These are phyloP conservation scores for Peribatodes rhomboidaria DNA, from an alignment of 2,888 invertebrate genomes.

Conservation along the genomic window DNA sequence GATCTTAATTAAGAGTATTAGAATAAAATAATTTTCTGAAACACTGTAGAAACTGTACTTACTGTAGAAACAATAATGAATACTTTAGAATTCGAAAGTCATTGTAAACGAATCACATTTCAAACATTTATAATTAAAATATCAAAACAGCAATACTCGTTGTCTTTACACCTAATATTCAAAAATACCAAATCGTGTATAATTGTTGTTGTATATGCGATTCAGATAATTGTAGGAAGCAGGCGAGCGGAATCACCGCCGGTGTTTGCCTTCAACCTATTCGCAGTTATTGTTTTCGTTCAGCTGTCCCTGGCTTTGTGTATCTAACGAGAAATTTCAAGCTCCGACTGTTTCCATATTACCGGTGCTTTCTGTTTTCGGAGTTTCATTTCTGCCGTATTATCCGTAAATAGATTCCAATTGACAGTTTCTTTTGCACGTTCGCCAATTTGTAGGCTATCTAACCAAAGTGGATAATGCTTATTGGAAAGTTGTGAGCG, in stretches of 20 bases:
- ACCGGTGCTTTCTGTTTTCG: constrained; percentile 59
- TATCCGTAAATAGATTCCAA: constrained; percentile 45
- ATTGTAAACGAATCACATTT: too few species aligned
- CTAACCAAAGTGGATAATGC: constrained; percentile 28
- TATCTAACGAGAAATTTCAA: constrained; percentile 60
- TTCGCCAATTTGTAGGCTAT: constrained; percentile 35
- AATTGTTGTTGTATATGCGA: too few species aligned
- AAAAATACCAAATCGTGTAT: constrained; percentile 19
- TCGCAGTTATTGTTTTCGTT: constrained; percentile 50
- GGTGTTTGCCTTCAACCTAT: constrained; percentile 44
- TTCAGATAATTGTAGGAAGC: constrained; percentile 31
- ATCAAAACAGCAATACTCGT: neutral
- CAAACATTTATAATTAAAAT: too few species aligned
- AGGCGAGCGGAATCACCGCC: constrained; percentile 41
- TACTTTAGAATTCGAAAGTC: too few species aligned
- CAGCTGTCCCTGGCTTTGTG: constrained; percentile 54
- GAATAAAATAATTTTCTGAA: too few species aligned
- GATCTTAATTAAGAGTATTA: too few species aligned
- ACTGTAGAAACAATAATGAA: too few species aligned
- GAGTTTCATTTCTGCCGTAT: constrained; percentile 49
- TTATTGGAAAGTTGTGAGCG: constrained; percentile 35
- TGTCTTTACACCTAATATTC: constrained; percentile 16
- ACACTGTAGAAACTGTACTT: too few species aligned
- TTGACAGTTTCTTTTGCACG: constrained; percentile 43
- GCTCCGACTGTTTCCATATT: constrained; percentile 53